Evolutionary conservation across 2,888 invertebrate species (phyloP).

Genomic region (Stenoptilia bipunctidactyla): DNA sequence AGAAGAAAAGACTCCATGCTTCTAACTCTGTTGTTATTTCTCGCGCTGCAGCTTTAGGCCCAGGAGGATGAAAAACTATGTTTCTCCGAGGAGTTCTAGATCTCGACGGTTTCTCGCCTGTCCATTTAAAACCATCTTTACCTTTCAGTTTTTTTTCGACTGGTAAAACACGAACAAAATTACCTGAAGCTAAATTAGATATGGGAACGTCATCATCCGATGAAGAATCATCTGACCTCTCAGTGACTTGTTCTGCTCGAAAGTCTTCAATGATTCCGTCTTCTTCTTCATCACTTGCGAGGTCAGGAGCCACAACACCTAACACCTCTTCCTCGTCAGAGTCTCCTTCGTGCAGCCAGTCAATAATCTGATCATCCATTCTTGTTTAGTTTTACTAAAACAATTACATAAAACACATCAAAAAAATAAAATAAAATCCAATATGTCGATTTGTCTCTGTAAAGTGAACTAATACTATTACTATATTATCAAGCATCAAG

Average conservation of each 20-base stretch:
- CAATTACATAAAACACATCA: conserved; percentile 8
- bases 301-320: conserved; percentile 7
- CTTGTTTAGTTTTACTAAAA: conserved; percentile 6
- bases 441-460: not conserved
- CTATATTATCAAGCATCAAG: not conserved
- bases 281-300: conserved; percentile 9
- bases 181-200: conserved; percentile 9
- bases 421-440: not conserved
- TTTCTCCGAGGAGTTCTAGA: conserved; percentile 8
- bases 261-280: conserved; percentile 8
- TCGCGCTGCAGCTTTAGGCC: conserved; percentile 11
- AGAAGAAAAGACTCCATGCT: conserved; percentile 12
- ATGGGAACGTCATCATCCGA: conserved; percentile 8
- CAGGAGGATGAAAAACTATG: conserved; percentile 10
- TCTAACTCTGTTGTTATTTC: conserved; percentile 12
- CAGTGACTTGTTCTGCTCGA: conserved; percentile 3
- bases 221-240: conserved; percentile 5
- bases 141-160: conserved; percentile 9
- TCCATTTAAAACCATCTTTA: conserved; percentile 5
- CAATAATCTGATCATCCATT: conserved; percentile 3
- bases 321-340: conserved; percentile 8
- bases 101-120: conserved; percentile 7
- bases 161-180: conserved; percentile 5
- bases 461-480: not conserved
- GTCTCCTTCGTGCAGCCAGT: conserved; percentile 6